Percentiles rank a stretch among this genome's conserved stretches.
Conservation (phyloP, 2,797 vertebrate genomes). For the Poeciliopsis presidionis region DNA sequence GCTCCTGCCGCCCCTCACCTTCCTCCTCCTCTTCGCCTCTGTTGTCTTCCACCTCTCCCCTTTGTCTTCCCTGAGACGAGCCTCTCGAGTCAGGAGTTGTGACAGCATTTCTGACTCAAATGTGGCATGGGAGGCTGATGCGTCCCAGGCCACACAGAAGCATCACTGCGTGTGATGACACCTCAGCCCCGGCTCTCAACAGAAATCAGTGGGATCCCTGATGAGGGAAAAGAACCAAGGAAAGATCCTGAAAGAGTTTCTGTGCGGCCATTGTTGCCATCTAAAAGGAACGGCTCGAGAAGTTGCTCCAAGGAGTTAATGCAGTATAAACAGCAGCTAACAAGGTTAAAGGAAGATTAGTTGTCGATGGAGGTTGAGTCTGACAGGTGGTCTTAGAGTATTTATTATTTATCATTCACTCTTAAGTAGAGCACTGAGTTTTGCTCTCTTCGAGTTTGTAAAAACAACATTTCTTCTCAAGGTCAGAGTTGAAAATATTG, state of each 20-base stretch:
- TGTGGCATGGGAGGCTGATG: conserved; percentile 67
- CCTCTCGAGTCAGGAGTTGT: conserved; percentile 69
- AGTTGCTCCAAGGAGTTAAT: not conserved
- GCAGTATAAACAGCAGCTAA: not conserved
- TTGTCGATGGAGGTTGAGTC: not conserved
- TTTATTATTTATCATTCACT: not conserved
- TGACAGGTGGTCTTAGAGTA: not conserved
- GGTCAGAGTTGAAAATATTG: not conserved
- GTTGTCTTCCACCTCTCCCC: conserved; percentile 57
- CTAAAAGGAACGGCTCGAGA: conserved; percentile 26
- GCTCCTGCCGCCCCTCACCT: conserved; percentile 42
- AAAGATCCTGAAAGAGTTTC: conserved; percentile 26
- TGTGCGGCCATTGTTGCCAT: conserved; percentile 29
- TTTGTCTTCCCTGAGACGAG: conserved; percentile 56
- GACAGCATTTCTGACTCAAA: conserved; percentile 73
- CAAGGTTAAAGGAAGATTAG: not conserved
- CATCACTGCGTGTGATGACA: conserved; percentile 60
- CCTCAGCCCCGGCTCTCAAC: conserved; percentile 60
- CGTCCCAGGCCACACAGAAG: conserved; percentile 52
- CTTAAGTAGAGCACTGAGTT: not conserved
- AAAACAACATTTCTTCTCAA: not conserved
- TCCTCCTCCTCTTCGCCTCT: conserved; percentile 39
- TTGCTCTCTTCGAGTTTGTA: not conserved
- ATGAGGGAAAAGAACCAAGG: conserved; percentile 40
- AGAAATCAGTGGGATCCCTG: conserved; percentile 55